phyloP scores from a whole-genome alignment of 92 coral and sea anemone genomes.

The Plumapathes pennacea region DNA sequence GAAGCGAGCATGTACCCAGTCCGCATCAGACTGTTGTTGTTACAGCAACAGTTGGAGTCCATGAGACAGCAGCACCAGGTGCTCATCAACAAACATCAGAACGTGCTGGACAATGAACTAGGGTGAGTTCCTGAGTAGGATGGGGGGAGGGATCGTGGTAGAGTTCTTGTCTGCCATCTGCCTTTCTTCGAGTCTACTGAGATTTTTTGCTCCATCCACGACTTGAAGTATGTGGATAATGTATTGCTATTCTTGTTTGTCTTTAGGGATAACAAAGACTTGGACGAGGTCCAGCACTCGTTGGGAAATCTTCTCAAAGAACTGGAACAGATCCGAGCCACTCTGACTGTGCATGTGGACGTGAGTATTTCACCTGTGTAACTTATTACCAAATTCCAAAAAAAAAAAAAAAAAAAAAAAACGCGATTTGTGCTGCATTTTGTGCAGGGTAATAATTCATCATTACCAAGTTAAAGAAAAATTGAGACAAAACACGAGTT shows the following conservation, averaged over 20 bases:
- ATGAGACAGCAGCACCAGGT: constrained; percentile 93
- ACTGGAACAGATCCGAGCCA: constrained; percentile 81
- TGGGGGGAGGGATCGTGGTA: too few relatives aligned
- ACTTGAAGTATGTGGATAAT: background rate
- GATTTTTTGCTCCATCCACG: too few relatives aligned
- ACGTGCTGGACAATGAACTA: constrained; percentile 35
- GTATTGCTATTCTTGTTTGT: background rate
- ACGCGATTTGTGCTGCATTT: background rate
- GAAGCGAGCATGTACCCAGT: constrained; percentile 81
- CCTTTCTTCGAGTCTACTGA: too few relatives aligned
- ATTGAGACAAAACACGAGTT: too few relatives aligned
- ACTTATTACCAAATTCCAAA: background rate
- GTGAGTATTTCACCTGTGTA: constrained; percentile 37
- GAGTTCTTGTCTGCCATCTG: too few relatives aligned
- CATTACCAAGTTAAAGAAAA: too few relatives aligned
- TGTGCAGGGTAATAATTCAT: background rate
- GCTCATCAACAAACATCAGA: constrained; percentile 74
- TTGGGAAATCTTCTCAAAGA: constrained; percentile 70
- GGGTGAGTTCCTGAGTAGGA: constrained; percentile 9
- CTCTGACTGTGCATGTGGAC: constrained; percentile 80
- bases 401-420: too few relatives aligned
- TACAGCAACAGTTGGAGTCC: constrained; percentile 85
- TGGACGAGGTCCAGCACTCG: constrained; percentile 50
- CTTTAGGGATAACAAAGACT: constrained; percentile 45
- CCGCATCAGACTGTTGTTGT: constrained; percentile 70